Evolutionary conservation across 1,140 invertebrate genomes (phyloP), one percentile per base, ranked within the genome.

Genomic region (Brachionus asplanchnoidis): DNA sequence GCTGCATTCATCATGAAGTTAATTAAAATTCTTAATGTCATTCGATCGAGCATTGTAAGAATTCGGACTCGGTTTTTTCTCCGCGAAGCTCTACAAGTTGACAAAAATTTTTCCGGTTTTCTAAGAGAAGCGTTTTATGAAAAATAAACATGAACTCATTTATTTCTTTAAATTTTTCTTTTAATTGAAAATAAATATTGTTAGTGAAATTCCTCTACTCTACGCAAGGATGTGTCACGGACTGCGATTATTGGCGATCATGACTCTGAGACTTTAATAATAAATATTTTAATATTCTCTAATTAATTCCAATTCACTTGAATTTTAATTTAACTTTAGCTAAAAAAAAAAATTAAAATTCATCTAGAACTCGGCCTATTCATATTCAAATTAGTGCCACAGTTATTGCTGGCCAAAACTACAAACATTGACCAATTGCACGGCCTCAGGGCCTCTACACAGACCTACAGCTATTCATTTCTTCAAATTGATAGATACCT

Each of bases 1-100:
- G 53, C 53, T 60, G 53, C 53, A 42, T 73, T 42, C 68, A 42
- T 73, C 68, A 73, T 20, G 40, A 8, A 73, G 32, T 73, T 73
- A 73, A 73, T 73, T 73, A 73, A 73, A 73, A 73, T 73, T 42
- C 36, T 73, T 73, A 73, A 73, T 73, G 68, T 73, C 68, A 73
- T 40, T 40, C n/a, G 53, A 60, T 60, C 40, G 36, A 73, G 36
- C 17, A 42, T 73, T 73, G 32, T 68, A 68, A 68, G 66, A 68
- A 40, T 68, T 40, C 68, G 4, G n/a, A 11, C n/a, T 46, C 66
- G 9, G 5, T 68, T 68, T 42, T 42, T 40, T 60, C 20, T 60
- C 46, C 7, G 8, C 17, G 68, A 73, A 73, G 68, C 40, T 73
- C 40, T 73, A 73, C 68, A 73, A 73, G 68, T 73, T 42, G 40